Evolutionary conservation across 1,140 invertebrate species (phyloP).

Genomic region (Drosophila nannoptera): DNA sequence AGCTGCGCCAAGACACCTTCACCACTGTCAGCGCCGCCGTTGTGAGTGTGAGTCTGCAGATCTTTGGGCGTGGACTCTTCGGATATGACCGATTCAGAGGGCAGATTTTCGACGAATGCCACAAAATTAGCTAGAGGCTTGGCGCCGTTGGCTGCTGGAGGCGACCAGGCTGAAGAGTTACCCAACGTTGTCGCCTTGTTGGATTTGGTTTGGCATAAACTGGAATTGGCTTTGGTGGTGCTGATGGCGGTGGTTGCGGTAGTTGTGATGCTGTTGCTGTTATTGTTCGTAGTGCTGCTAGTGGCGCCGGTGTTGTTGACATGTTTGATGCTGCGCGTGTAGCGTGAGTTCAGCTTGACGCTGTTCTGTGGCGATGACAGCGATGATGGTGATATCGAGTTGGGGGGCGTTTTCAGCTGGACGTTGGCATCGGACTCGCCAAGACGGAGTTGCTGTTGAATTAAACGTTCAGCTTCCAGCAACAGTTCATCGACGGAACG

Average conservation of each 20-base stretch:
- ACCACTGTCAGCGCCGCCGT: conserved; percentile 16
- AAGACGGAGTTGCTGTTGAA: conserved; percentile 65
- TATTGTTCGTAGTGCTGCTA: neutral
- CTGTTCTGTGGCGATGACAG: conserved; percentile 59
- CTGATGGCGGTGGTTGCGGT: conserved; percentile 4
- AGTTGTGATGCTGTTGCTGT: neutral
- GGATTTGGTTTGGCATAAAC: conserved; percentile 16
- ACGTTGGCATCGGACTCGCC: neutral
- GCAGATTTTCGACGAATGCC: conserved; percentile 70
- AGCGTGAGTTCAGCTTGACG: conserved; percentile 68
- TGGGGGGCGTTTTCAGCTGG: conserved; percentile 25
- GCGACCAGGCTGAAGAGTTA: conserved; percentile 19
- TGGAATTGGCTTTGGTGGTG: neutral
- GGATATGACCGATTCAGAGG: conserved; percentile 73
- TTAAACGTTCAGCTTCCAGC: conserved; percentile 71
- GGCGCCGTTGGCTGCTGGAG: conserved; percentile 10
- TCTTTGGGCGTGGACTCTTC: conserved; percentile 76
- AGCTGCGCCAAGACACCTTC: conserved; percentile 32
- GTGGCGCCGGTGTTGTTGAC: neutral
- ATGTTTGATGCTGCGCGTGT: conserved; percentile 69
- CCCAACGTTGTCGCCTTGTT: neutral
- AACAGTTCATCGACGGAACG: conserved; percentile 77
- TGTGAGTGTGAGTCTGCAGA: conserved; percentile 43
- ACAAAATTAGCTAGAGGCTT: conserved; percentile 45
- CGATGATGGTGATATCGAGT: conserved; percentile 45